phyloP scores from a whole-genome alignment of 2,888 invertebrate genomes.

The Agrotis clavis region DNA sequence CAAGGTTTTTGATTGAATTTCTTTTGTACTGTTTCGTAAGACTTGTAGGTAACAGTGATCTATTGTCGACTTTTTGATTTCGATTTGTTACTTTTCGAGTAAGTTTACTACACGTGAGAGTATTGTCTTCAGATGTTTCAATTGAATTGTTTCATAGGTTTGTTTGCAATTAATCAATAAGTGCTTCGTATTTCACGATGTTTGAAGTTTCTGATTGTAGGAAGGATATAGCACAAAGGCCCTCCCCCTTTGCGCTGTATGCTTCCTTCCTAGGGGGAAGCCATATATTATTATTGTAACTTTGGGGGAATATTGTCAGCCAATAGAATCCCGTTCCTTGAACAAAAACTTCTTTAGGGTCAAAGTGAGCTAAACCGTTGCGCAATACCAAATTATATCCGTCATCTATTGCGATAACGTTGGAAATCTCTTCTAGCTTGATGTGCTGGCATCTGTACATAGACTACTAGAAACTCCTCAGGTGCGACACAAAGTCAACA shows the following conservation, averaged over 20 bases:
- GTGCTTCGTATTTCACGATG: not conserved
- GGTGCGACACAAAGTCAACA: conserved; percentile 4
- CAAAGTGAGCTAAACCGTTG: too few species aligned
- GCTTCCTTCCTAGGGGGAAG: too few species aligned
- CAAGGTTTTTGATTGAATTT: conserved; percentile 26
- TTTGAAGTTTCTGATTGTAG: not conserved
- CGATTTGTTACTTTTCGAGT: conserved; percentile 1
- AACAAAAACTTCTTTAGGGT: too few species aligned
- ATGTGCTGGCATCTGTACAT: too few species aligned
- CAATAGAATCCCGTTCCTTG: too few species aligned
- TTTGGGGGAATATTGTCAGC: too few species aligned
- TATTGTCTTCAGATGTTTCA: conserved; percentile 4
- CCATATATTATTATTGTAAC: too few species aligned
- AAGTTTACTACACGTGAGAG: conserved; percentile 5
- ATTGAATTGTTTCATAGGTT: conserved; percentile 19
- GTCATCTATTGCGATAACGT: too few species aligned
- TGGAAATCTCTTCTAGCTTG: too few species aligned
- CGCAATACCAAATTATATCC: too few species aligned
- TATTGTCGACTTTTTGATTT: conserved; percentile 34
- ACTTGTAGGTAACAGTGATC: conserved; percentile 16
- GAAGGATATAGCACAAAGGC: too few species aligned
- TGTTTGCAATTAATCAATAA: conserved; percentile 21
- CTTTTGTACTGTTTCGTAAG: conserved; percentile 29
- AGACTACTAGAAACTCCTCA: not conserved
- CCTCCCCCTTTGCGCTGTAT: too few species aligned